Evolutionary conservation across 2,888 invertebrate genomes (phyloP), one percentile per base, ranked within the genome.

Genomic region (Augochlorella aurata): DNA sequence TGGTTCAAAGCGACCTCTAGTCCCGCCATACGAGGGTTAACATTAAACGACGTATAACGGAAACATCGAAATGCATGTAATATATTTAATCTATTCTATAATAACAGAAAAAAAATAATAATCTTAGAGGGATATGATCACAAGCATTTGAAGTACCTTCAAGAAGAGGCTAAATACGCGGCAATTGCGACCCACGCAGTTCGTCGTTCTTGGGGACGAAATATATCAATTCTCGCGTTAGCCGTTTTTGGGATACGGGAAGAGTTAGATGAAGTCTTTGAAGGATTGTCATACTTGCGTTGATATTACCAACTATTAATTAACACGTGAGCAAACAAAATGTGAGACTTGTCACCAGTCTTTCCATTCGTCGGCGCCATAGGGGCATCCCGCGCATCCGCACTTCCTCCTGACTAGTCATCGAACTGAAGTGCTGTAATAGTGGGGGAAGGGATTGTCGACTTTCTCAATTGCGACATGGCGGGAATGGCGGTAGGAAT

Each of bases 161-260:
- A 87, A 8, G 74, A 81, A 0, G 87, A 90, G 83, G 73, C 87
- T 16, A 79, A 85, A 45, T 88, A 83, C 71, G n/a, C 58, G 0
- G 88, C 89, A 9, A 50, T 88, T 3, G 90, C 82, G 12, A 79
- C 70, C 0, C 71, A 90, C n/a, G 68, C 72, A 0, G 54, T 90
- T 18, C 85, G 85, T 69, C 75, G 85, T 68, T 79, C 45, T 29
- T 89, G 89, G 88, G 85, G 88, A 29, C 77, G 74, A 12, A 82
- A 73, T 38, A 47, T 72, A 66, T 50, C 81, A n/a, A 89, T 91
- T 12, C 21, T 89, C 24, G 94, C 94, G 49, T 90, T 95, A 86
- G 94, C 94, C 47, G 89, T 94, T 52, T 95, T 95, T 87, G 95
- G 95, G 9, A 89, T 91, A 58, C 94, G 93, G 85, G 93, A 93